Evolutionary conservation across 1,140 invertebrate species (phyloP).

Genomic region (Micrasema minimum): DNA sequence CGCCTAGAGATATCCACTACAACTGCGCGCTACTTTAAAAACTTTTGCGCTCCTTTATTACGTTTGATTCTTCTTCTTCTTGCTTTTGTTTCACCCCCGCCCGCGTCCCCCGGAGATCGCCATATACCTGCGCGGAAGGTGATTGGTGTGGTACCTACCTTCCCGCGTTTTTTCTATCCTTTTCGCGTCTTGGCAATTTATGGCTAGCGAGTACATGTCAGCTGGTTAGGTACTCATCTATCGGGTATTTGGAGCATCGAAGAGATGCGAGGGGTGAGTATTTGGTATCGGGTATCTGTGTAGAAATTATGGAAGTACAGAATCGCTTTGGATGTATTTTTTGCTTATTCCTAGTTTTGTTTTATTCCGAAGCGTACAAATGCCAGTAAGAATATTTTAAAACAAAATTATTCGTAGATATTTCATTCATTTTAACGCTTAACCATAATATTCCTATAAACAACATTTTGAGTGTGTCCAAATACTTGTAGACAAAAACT

Average conservation of each 20-base stretch:
- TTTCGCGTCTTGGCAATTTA: constrained; percentile 23
- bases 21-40: constrained; percentile 44
- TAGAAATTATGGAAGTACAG: too few relatives aligned
- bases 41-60: constrained; percentile 50
- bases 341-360: too few relatives aligned
- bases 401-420: too few relatives aligned
- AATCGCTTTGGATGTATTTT: too few relatives aligned
- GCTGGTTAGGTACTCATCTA: constrained; percentile 10
- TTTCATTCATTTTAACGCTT: too few relatives aligned
- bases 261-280: neutral
- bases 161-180: constrained; percentile 19
- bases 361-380: too few relatives aligned
- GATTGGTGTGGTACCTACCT: constrained; percentile 8
- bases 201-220: constrained; percentile 25
- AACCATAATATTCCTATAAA: too few relatives aligned
- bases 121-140: constrained; percentile 29
- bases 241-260: constrained; percentile 16
- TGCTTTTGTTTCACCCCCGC: constrained; percentile 42
- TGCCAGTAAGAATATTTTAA: too few relatives aligned
- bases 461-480: too few relatives aligned
- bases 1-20: constrained; percentile 37
- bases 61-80: constrained; percentile 42
- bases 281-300: too few relatives aligned
- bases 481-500: too few relatives aligned
- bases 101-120: constrained; percentile 26